Conservation (phyloP, 30 jellyfish, hydroid and myxozoan genomes). For the Aurelia sp. region DNA sequence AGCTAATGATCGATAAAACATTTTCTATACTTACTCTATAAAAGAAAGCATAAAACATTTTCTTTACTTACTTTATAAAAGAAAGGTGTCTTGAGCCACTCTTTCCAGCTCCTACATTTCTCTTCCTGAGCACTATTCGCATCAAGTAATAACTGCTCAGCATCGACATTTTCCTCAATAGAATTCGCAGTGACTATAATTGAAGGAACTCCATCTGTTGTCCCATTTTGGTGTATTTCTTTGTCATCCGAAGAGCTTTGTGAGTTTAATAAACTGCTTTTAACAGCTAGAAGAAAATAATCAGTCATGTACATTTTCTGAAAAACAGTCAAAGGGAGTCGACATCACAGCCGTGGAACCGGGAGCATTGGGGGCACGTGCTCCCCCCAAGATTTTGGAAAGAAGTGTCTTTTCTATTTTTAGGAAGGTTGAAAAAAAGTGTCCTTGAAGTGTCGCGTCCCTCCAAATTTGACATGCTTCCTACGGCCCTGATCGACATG, state of each 20-base stretch:
- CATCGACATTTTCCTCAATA: conserved; percentile 22
- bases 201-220: conserved; percentile 28
- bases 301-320: too few relatives aligned
- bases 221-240: conserved; percentile 16
- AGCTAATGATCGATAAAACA: too few relatives aligned
- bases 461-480: too few relatives aligned
- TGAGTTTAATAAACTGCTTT: not conserved
- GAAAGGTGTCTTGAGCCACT: conserved; percentile 74
- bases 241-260: conserved; percentile 30
- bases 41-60: conserved; percentile 56
- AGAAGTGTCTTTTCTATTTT: too few relatives aligned
- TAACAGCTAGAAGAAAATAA: too few relatives aligned
- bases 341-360: too few relatives aligned
- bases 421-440: too few relatives aligned
- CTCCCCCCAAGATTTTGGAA: too few relatives aligned
- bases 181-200: conserved; percentile 1
- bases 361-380: too few relatives aligned
- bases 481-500: too few relatives aligned
- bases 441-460: too few relatives aligned
- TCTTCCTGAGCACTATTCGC: conserved; percentile 24
- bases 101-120: conserved; percentile 73
- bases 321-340: too few relatives aligned
- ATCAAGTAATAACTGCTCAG: conserved; percentile 6
- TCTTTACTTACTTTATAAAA: conserved; percentile 67
- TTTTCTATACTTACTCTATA: conserved; percentile 49